A percentile compares a stretch with the other conserved stretches of the same genome.
Conservation (phyloP, 1,140 invertebrate species). For the Rhizoglyphus robini region DNA sequence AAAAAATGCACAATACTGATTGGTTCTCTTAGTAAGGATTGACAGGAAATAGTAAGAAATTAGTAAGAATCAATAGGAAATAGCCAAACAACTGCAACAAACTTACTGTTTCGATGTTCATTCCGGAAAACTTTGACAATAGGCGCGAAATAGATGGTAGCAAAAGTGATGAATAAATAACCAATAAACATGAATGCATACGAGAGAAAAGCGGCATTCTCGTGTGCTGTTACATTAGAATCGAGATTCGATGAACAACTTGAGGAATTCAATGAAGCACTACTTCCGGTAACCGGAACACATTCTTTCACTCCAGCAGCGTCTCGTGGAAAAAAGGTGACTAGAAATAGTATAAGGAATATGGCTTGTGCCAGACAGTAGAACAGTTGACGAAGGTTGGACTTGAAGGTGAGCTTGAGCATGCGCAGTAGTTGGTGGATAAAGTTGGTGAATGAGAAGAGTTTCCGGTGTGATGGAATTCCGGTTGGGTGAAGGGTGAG, state of each 20-base stretch:
- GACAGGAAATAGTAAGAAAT: no score
- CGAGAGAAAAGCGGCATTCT: background rate
- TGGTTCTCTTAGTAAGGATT: no score
- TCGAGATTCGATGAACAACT: background rate
- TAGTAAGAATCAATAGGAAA: no score
- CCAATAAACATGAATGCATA: background rate
- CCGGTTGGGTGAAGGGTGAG: background rate
- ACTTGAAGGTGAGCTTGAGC: background rate
- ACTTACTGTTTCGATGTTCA: constrained; percentile 10
- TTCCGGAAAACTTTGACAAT: constrained; percentile 3
- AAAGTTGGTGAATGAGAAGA: background rate
- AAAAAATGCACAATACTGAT: no score
- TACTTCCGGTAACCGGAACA: no score
- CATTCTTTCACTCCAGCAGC: background rate
- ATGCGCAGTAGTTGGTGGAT: background rate
- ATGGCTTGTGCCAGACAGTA: background rate
- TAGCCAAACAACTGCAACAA: no score
- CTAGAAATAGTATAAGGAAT: background rate
- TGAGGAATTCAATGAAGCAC: no score
- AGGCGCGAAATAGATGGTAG: background rate
- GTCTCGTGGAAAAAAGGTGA: background rate
- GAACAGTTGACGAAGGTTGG: background rate
- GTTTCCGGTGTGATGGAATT: background rate
- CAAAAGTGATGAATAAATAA: background rate
- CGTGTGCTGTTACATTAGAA: background rate